Conservation (phyloP, 2,888 invertebrate genomes). For the Neria commutata region DNA sequence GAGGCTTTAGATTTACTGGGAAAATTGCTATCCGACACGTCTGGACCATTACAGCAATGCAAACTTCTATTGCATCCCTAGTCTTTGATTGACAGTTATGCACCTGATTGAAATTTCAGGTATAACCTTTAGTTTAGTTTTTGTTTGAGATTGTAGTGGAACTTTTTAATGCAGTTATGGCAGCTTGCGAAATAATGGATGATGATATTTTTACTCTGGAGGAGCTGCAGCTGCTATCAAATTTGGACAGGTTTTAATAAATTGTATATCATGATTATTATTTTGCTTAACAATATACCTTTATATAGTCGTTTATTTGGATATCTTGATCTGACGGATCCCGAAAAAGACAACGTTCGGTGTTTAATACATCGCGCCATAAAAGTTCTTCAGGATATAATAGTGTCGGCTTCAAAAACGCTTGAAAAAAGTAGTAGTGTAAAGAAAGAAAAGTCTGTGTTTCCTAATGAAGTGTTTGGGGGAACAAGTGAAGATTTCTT, state of each 20-base stretch:
- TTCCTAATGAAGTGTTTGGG: constrained; percentile 24
- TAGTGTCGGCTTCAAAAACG: constrained; percentile 63
- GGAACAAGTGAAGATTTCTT: constrained; percentile 36
- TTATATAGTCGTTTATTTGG: constrained; percentile 83
- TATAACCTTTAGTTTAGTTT: no score
- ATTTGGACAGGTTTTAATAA: constrained; percentile 77
- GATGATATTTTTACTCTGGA: constrained; percentile 69
- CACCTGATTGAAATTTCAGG: no score
- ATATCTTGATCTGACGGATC: constrained; percentile 79
- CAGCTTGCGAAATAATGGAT: no score
- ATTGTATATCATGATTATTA: background rate
- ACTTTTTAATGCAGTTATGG: no score
- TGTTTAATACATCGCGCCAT: constrained; percentile 83
- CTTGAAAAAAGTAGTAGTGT: no score
- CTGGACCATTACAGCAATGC: no score
- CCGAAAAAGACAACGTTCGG: constrained; percentile 82
- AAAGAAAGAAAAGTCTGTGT: background rate
- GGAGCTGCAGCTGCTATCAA: constrained; percentile 84
- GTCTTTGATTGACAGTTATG: no score
- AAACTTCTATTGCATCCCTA: no score
- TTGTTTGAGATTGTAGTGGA: no score
- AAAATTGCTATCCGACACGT: no score
- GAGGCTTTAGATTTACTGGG: no score
- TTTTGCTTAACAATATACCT: constrained; percentile 7
- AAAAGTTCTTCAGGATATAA: constrained; percentile 83